Evolutionary conservation across 2,113 vertebrate species (phyloP).

Genomic region (Oncorhynchus gorbuscha): DNA sequence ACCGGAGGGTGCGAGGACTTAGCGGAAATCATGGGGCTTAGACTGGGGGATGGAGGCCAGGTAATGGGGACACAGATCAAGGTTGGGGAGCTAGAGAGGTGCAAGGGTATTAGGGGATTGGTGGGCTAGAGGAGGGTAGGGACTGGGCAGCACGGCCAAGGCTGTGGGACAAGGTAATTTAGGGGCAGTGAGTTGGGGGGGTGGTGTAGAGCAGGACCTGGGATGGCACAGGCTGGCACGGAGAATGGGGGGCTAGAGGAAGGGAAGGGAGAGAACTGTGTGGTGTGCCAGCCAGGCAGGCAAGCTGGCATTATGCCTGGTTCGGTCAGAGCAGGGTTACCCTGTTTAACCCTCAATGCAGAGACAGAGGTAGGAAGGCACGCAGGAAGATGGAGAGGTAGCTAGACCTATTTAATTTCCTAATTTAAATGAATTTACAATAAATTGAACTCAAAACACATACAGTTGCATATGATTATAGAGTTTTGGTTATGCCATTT

Average conservation of each 20-base stretch:
- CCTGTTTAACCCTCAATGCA: constrained; percentile 27
- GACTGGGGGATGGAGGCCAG: background rate
- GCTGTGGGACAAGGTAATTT: no score
- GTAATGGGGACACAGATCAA: background rate
- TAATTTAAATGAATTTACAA: no score
- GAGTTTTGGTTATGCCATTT: background rate
- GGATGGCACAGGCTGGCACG: no score
- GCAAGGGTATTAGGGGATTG: background rate
- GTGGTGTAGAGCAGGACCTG: no score
- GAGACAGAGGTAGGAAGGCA: constrained; percentile 29
- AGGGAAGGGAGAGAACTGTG: no score
- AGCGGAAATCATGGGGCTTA: no score
- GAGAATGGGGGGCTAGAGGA: no score
- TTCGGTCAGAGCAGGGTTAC: constrained; percentile 47
- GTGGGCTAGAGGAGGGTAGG: background rate
- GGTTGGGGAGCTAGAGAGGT: background rate
- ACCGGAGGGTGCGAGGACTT: background rate
- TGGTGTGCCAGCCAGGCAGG: background rate
- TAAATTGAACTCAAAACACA: background rate
- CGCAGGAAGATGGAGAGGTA: constrained; percentile 29
- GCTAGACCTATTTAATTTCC: background rate
- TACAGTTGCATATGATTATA: background rate
- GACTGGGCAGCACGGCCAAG: background rate
- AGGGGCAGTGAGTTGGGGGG: no score
- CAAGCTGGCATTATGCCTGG: constrained; percentile 49